These are phyloP conservation scores for Peromyscus maniculatus DNA, from an alignment of 2,113 vertebrate species.

Conservation along the genomic window DNA sequence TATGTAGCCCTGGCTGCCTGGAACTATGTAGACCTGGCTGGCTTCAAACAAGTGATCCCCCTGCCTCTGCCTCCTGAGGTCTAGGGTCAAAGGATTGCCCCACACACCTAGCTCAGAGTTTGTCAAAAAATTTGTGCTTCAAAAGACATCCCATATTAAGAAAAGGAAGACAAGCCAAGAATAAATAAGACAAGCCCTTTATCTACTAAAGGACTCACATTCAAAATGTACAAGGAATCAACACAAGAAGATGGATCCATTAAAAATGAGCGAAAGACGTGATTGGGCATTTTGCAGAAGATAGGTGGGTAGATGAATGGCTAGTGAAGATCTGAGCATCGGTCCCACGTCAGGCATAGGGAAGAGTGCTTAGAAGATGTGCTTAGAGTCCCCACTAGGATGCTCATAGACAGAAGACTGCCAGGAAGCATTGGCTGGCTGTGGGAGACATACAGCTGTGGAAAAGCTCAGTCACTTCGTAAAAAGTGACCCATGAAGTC, in stretches of 20 bases:
- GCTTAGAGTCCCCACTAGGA: not conserved
- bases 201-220: not conserved
- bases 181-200: not conserved
- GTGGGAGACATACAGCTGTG: not conserved
- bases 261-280: constrained; percentile 31
- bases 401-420: not conserved
- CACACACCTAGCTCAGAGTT: not conserved
- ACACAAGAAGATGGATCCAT: not conserved
- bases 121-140: constrained; percentile 25
- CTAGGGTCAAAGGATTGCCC: not conserved
- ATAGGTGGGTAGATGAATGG: not conserved
- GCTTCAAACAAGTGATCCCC: not conserved
- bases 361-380: not conserved
- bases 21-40: not conserved
- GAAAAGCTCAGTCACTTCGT: not conserved
- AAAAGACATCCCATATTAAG: constrained; percentile 22
- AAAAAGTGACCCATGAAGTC: not conserved
- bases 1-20: not conserved
- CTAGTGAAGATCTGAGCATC: not conserved
- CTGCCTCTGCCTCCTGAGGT: not conserved
- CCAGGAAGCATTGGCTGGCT: too few species aligned
- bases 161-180: constrained; percentile 9
- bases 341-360: not conserved
- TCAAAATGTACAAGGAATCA: constrained; percentile 18
- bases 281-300: not conserved